Evolutionary conservation across 2,113 vertebrate species (phyloP).

Genomic region (Guaruba guarouba): DNA sequence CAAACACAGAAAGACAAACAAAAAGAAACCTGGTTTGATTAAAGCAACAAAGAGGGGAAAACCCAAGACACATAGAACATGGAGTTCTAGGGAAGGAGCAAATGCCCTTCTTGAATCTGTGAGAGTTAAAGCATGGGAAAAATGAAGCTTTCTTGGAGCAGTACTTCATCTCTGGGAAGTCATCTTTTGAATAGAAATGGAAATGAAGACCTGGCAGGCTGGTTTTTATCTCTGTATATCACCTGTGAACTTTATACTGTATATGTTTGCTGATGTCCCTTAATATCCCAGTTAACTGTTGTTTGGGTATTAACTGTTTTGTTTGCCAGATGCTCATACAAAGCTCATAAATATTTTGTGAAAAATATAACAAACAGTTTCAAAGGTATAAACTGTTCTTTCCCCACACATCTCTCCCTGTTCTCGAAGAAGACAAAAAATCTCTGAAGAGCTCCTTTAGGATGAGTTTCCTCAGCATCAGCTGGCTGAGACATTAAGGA

Average conservation of each 20-base stretch:
- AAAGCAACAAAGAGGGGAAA: not conserved
- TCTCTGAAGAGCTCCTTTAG: not conserved
- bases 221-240: not conserved
- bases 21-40: not conserved
- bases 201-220: conserved; percentile 19
- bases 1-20: not conserved
- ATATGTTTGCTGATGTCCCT: not conserved
- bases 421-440: not conserved
- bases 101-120: not conserved
- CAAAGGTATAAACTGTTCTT: not conserved
- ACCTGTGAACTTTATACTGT: not conserved
- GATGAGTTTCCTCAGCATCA: not conserved
- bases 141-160: not conserved
- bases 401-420: not conserved
- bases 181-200: not conserved
- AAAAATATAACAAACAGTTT: not conserved
- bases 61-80: not conserved
- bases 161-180: not conserved
- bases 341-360: not conserved
- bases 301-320: not conserved
- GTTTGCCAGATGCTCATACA: not conserved
- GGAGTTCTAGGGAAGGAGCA: not conserved
- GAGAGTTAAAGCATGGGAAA: not conserved
- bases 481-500: not conserved
- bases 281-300: not conserved